Evolutionary conservation across 2,888 invertebrate genomes (phyloP).

Genomic region (Troides helena): DNA sequence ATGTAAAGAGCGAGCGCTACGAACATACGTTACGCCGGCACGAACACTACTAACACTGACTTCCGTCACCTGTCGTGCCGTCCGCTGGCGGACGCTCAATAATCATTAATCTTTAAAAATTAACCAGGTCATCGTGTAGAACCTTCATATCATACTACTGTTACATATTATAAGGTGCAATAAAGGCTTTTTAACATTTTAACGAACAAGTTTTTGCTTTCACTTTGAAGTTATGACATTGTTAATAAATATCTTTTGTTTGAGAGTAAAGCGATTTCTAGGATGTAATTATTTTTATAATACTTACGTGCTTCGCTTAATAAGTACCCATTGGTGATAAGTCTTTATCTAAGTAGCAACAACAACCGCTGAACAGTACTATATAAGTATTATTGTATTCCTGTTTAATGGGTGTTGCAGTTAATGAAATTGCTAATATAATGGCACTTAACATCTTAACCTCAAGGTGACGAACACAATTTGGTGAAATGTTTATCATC

Average conservation of each 20-base stretch:
- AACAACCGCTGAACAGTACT: too few species aligned
- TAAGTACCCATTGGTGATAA: too few species aligned
- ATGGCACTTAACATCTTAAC: too few species aligned
- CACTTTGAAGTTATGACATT: background rate
- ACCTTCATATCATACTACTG: background rate
- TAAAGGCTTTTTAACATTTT: background rate
- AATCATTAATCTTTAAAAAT: slow-evolving; percentile 28
- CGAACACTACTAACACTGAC: slow-evolving; percentile 21
- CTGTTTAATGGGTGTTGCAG: too few species aligned
- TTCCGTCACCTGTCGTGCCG: slow-evolving; percentile 8
- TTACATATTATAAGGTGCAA: background rate
- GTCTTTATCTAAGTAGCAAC: too few species aligned
- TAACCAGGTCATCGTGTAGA: slow-evolving; percentile 13
- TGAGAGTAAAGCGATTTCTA: background rate
- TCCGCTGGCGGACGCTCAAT: slow-evolving; percentile 14
- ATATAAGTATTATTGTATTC: too few species aligned
- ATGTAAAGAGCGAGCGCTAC: slow-evolving; percentile 7
- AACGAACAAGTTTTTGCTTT: background rate
- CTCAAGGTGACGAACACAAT: too few species aligned
- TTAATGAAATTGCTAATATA: too few species aligned
- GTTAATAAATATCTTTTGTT: background rate
- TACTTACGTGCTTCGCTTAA: too few species aligned
- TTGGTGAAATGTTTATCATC: too few species aligned
- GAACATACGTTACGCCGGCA: slow-evolving; percentile 19
- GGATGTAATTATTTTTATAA: too few species aligned